Evolutionary conservation across 2,113 vertebrate species (phyloP), one percentile per base, ranked within the genome.

Genomic region (Takifugu bimaculatus): DNA sequence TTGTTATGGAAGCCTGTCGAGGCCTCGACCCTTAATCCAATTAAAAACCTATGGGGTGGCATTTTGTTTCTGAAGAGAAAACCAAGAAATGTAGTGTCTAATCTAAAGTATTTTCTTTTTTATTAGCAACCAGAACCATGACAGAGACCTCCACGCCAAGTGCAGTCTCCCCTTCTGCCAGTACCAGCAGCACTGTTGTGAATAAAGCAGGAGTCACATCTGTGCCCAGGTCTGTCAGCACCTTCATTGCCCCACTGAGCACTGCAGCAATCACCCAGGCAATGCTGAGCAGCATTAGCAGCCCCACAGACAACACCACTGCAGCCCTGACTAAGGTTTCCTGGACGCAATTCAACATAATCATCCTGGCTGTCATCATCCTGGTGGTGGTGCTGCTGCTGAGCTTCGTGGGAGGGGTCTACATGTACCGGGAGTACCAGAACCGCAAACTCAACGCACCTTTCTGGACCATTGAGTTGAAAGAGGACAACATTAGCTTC

Each of bases 401-500:
- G 90, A 95, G 93, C 63, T 97, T 99, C 45, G 96, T 99, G 44
- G 95, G 95, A 3, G 94, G 93, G 0, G 95, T 99, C n/a, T 99
- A 97, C 78, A 94, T 90, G 67, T 98, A 99, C 84, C 90, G 96
- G 9, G 96, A 98, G 75, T 98, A 99, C 80, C 95, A 96, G 78
- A 99, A 95, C 88, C 85, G 96, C 77, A 99, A 99, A 77, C 94
- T 99, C 7, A 99, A 98, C 0, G 96, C 96, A 28, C 96, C 96
- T n/a, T 99, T 99, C 85, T 99, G 96, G 96, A 99, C 96, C 92
- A 99, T 99, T 63, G 96, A 98, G 64, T 92, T 99, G 70, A 99
- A 99, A 63, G 96, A 98, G 87, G 96, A 99, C 88, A 99, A 99
- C 88, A 99, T 99, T 88, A 99, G 96, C 77, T 99, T 99, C 75